Conservation (phyloP, 2,113 vertebrate species). For the Dendrocopos noguchii region DNA sequence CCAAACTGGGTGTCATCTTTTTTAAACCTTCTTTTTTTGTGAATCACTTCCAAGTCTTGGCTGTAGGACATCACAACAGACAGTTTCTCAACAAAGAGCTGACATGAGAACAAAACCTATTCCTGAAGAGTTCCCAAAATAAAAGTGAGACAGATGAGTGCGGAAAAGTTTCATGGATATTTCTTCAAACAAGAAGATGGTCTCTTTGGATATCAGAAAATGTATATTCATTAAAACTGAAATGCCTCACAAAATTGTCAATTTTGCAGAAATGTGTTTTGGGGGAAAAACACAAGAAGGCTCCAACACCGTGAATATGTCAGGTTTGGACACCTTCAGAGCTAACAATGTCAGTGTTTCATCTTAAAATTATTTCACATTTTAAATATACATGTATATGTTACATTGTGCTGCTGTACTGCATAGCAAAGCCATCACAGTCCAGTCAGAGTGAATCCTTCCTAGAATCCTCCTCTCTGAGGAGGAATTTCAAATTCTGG, state of each 20-base stretch:
- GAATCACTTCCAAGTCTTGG: conserved; percentile 37
- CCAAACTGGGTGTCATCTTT: conserved; percentile 51
- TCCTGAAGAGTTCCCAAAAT: conserved; percentile 60
- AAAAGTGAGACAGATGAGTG: conserved; percentile 58
- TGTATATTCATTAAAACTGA: neutral
- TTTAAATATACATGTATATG: neutral
- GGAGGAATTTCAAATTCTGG: neutral
- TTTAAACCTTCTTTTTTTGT: conserved; percentile 59
- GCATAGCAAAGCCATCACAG: neutral
- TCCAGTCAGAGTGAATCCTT: neutral
- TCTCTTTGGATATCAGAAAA: neutral
- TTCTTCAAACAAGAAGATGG: conserved; percentile 32
- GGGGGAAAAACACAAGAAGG: neutral
- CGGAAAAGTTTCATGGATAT: conserved; percentile 38
- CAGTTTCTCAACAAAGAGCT: conserved; percentile 61
- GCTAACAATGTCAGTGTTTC: neutral
- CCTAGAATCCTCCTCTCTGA: neutral
- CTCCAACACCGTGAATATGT: neutral
- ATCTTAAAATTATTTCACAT: neutral
- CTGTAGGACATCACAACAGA: conserved; percentile 41
- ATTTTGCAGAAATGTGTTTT: neutral
- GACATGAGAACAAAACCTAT: conserved; percentile 65
- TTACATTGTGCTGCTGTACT: neutral
- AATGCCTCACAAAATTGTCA: neutral
- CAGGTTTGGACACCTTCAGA: neutral